phyloP scores from a whole-genome alignment of 2,888 invertebrate species.

The Tubulanus polymorphus region DNA sequence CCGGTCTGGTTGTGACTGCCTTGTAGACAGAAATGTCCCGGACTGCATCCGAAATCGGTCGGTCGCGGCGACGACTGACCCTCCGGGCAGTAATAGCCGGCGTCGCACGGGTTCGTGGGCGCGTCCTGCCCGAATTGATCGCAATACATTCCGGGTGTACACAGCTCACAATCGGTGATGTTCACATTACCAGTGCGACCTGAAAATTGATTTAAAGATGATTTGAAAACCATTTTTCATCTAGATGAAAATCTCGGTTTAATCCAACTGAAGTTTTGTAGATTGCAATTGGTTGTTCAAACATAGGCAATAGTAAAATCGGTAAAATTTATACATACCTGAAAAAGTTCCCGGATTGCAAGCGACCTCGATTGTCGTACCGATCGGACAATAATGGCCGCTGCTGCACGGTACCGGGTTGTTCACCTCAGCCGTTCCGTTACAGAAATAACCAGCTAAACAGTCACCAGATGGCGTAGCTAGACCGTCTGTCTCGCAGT shows the following conservation, averaged over 20 bases:
- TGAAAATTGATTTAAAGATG: too few species aligned
- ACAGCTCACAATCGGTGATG: slow-evolving; percentile 37
- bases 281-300: too few species aligned
- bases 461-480: slow-evolving; percentile 35
- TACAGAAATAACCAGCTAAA: slow-evolving; percentile 37
- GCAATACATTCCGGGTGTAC: slow-evolving; percentile 45
- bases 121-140: slow-evolving; percentile 33
- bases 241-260: too few species aligned
- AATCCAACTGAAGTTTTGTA: too few species aligned
- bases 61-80: slow-evolving; percentile 38
- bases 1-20: slow-evolving; percentile 48
- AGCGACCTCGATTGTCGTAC: slow-evolving; percentile 31
- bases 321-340: too few species aligned
- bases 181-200: slow-evolving; percentile 34
- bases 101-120: slow-evolving; percentile 36
- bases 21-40: slow-evolving; percentile 46
- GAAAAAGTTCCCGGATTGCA: slow-evolving; percentile 44
- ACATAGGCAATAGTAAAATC: too few species aligned
- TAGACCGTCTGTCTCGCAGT: slow-evolving; percentile 28
- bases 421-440: slow-evolving; percentile 29
- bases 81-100: slow-evolving; percentile 47
- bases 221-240: too few species aligned
- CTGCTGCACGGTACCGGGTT: slow-evolving; percentile 30
- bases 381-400: slow-evolving; percentile 43
- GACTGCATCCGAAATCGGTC: slow-evolving; percentile 36